phyloP scores from a whole-genome alignment of 2,113 vertebrate genomes.

The Rana temporaria region DNA sequence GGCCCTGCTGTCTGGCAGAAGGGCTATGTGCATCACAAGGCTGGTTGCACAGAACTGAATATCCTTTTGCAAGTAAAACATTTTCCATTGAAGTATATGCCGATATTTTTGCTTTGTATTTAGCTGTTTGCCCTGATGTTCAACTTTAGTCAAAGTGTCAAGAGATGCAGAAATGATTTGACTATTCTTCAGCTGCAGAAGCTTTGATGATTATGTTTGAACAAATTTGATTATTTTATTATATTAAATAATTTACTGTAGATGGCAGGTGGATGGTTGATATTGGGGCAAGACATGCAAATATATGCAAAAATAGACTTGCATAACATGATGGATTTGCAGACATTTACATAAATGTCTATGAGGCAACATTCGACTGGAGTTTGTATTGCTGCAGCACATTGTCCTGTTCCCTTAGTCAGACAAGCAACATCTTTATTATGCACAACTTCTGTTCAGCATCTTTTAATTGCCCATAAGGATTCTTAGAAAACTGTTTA shows the following conservation, averaged over 20 bases:
- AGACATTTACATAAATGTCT: conserved; percentile 16
- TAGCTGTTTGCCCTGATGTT: too few species aligned
- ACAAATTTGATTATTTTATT: background rate
- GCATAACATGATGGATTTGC: background rate
- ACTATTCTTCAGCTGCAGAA: background rate
- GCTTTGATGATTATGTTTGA: background rate
- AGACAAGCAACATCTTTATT: too few species aligned
- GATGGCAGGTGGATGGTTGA: background rate
- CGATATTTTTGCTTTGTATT: too few species aligned
- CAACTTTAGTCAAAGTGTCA: background rate
- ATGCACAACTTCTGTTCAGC: too few species aligned
- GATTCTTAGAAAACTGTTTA: too few species aligned
- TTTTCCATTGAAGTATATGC: too few species aligned
- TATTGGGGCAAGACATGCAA: background rate
- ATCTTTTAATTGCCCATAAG: too few species aligned
- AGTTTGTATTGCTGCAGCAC: conserved; percentile 12
- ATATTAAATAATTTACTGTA: background rate
- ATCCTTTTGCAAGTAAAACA: too few species aligned
- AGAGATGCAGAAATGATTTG: background rate
- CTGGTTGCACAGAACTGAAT: too few species aligned
- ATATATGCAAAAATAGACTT: background rate
- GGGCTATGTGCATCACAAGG: too few species aligned
- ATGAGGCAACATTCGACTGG: conserved; percentile 11
- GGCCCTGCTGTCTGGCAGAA: too few species aligned
- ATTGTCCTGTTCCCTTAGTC: too few species aligned